Evolutionary conservation across 2,797 vertebrate species (phyloP), one percentile per base, ranked within the genome.

Genomic region (Acrossocheilus wenchowensis): DNA sequence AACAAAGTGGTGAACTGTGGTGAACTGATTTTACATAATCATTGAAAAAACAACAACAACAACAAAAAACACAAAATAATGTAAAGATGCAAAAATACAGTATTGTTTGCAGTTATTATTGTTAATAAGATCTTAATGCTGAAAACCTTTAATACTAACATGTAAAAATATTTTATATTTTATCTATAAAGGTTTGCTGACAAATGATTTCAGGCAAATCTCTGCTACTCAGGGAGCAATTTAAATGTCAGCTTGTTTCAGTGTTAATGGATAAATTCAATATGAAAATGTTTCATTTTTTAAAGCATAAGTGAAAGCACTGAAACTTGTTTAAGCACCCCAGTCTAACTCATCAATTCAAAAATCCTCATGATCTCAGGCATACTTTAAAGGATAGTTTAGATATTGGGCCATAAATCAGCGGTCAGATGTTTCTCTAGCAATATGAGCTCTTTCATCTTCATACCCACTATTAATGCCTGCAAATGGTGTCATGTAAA

Each of bases 361-460:
- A 80, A 68, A 88, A 54, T 75, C 34, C 34, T 45, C 5, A 3
- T 26, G 54, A 82, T 85, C 75, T 87, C 85, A 83, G 71, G 21
- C 43, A 68, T 45, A 68, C 62, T 62, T 74, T 73, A 80, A 82
- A 78, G 82, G 43, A 87, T 80, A 43, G 43, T 86, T 89, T 30
- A 64, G 83, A 68, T 86, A 82, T 77, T 88, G 81, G 45, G 78
- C 73, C 19, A 72, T 88, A 86, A 88, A 85, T 90, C 83, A 86
- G 21, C 12, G 41, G 57, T 75, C 66, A 83, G 78, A 84, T 88
- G 83, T 89, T 87, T 57, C 87, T 90, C 43, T 77, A 88, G 83
- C 75, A 85, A 86, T 81, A 60, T 69, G 74, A 89, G 81, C 81
- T 52, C 81, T 90, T 88, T 90, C 81, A 88, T 86, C 83, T 80